These are phyloP conservation scores for Gasteruption jaculator DNA, from an alignment of 2,888 invertebrate species.

Conservation along the genomic window DNA sequence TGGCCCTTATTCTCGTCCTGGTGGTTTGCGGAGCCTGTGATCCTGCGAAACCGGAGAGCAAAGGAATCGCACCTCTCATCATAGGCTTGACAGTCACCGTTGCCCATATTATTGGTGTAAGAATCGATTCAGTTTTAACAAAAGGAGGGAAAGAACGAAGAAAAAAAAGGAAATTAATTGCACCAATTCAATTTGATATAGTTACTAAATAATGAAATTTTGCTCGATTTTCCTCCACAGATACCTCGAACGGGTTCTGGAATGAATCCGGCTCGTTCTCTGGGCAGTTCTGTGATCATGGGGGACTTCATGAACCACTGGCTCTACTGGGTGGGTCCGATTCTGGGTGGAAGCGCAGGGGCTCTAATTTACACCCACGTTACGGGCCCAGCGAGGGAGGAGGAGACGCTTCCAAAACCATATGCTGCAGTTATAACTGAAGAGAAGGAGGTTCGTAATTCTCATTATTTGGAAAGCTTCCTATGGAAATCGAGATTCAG, in stretches of 20 bases:
- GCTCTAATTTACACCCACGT: slow-evolving; percentile 69
- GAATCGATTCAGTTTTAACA: slow-evolving; percentile 46
- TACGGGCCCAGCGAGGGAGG: slow-evolving; percentile 45
- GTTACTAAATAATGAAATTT: neutral
- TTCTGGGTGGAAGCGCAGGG: slow-evolving; percentile 74
- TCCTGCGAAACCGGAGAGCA: slow-evolving; percentile 71
- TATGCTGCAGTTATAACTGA: slow-evolving; percentile 50
- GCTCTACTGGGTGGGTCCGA: slow-evolving; percentile 90
- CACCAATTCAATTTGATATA: neutral
- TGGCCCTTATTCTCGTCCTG: slow-evolving; percentile 82
- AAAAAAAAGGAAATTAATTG: slow-evolving; percentile 3
- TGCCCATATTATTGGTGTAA: slow-evolving; percentile 80
- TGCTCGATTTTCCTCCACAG: slow-evolving; percentile 37
- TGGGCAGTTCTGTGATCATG: slow-evolving; percentile 80
- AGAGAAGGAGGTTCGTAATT: slow-evolving; percentile 52
- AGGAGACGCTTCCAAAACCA: slow-evolving; percentile 34
- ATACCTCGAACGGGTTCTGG: slow-evolving; percentile 73
- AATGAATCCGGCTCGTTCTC: slow-evolving; percentile 89
- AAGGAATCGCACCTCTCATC: slow-evolving; percentile 77
- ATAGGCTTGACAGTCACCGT: slow-evolving; percentile 84
- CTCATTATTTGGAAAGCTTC: too few relatives aligned
- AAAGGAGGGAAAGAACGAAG: too few relatives aligned
- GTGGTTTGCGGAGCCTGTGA: slow-evolving; percentile 90
- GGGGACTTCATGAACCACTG: slow-evolving; percentile 76
- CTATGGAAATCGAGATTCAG: too few relatives aligned